These are phyloP conservation scores for Phylloscopus whistleri DNA, from an alignment of 2,113 vertebrate genomes.

Conservation along the genomic window DNA sequence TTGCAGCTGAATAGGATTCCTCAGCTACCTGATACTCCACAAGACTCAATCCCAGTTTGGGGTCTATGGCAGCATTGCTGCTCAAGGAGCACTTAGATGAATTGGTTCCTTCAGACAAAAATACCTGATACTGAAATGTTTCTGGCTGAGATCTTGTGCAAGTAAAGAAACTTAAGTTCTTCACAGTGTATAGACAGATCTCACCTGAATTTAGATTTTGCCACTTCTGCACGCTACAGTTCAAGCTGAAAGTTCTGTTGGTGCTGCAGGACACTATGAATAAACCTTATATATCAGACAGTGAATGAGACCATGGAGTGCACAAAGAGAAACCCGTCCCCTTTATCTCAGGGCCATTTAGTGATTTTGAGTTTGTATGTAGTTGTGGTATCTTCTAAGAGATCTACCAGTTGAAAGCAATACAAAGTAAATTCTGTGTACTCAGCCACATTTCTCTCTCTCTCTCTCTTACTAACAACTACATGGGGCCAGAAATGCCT, in stretches of 20 bases:
- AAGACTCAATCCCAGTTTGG: neutral
- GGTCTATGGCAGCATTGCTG: neutral
- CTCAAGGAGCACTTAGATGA: neutral
- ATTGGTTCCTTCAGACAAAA: neutral
- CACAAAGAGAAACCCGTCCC: neutral
- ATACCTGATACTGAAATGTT: neutral
- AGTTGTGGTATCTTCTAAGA: neutral
- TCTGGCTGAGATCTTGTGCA: neutral
- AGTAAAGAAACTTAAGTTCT: neutral
- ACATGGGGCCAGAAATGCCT: neutral
- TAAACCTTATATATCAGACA: neutral
- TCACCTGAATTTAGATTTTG: neutral
- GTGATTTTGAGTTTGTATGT: neutral
- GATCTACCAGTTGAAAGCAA: neutral
- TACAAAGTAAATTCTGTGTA: neutral
- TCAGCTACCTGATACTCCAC: neutral
- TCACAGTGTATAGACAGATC: neutral
- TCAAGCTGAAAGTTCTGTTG: neutral
- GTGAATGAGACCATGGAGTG: neutral
- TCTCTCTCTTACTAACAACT: neutral
- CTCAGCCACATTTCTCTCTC: neutral
- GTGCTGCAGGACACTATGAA: neutral
- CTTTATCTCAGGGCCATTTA: neutral
- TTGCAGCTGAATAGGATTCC: neutral
- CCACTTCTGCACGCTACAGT: neutral